These are phyloP conservation scores for Pedicia rivosa DNA, from an alignment of 2,888 invertebrate genomes.

Conservation along the genomic window DNA sequence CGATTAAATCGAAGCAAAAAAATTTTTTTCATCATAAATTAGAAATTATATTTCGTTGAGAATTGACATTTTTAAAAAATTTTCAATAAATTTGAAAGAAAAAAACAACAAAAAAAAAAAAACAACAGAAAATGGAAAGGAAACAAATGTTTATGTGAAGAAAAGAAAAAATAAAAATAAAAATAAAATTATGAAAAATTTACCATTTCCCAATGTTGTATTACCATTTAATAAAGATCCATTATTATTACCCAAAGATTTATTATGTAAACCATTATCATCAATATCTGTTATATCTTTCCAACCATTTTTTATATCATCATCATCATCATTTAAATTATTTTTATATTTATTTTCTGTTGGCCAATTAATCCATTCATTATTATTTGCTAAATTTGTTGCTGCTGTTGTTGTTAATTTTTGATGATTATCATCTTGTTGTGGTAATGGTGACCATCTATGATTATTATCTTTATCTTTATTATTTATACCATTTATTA, in stretches of 20 bases:
- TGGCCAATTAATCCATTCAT: not conserved
- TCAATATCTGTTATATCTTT: not conserved
- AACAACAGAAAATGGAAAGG: too few relatives aligned
- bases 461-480: constrained; percentile 2
- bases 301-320: constrained; percentile 4
- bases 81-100: too few relatives aligned
- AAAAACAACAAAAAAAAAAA: too few relatives aligned
- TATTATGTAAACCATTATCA: constrained; percentile 7
- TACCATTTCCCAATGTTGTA: constrained; percentile 19
- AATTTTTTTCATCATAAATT: too few relatives aligned
- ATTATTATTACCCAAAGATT: constrained; percentile 18
- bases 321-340: too few relatives aligned
- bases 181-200: constrained; percentile 14
- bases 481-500: constrained; percentile 1
- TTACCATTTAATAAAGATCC: constrained; percentile 21
- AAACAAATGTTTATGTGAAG: not conserved
- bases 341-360: not conserved
- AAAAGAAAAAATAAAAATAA: not conserved
- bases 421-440: not conserved
- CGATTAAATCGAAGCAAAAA: too few relatives aligned
- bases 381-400: not conserved
- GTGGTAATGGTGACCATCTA: constrained; percentile 2
- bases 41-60: too few relatives aligned
- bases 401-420: not conserved
- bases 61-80: too few relatives aligned